Evolutionary conservation across 2,113 vertebrate genomes (phyloP), one percentile per base, ranked within the genome.

Genomic region (Microtus richardsoni): DNA sequence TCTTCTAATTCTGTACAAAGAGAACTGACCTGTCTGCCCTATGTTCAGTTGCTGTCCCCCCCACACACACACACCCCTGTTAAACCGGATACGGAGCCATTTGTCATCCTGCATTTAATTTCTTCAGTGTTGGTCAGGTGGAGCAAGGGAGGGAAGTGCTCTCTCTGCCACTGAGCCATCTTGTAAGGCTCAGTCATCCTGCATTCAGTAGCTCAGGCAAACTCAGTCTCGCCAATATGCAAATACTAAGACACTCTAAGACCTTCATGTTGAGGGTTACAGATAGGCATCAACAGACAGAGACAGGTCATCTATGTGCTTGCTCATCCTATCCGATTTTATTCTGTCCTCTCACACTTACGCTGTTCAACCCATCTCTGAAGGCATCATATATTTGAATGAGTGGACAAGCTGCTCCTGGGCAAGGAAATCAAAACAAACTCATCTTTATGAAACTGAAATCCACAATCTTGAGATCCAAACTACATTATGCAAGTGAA

Each of bases 381-480:
- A 78, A 86, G 11, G 41, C 0, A 0, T 47, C 16, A 47, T 0
- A 26, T 2, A 58, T 70, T 66, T 85, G 73, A 89, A 75, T 22
- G 22, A 60, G 85, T 21, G 49, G 83, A 93, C 22, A 66, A 7
- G 14, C 26, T 62, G 39, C 52, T 80, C 62, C 22, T 36, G 60
- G 52, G 12, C 66, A 80, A 66, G 41, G 68, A 79, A 86, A 91
- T 93, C 47, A 70, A 62, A 87, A 82, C 41, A 39, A 89, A 60
- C 41, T 78, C 26, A 54, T 52, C 87, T 93, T 41, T 39, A 52
- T 52, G 87, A 92, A 93, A 78, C 95, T 41, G 73, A 79, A 85
- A 96, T 83, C 44, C 94, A 90, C 4, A 7, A 68, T 66, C 74
- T 88, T 52, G 68, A 73, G 52, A 94, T 16, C 41, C 78, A 89